phyloP scores from a whole-genome alignment of 1,140 invertebrate species.

The Lepidotrigona ventralis region DNA sequence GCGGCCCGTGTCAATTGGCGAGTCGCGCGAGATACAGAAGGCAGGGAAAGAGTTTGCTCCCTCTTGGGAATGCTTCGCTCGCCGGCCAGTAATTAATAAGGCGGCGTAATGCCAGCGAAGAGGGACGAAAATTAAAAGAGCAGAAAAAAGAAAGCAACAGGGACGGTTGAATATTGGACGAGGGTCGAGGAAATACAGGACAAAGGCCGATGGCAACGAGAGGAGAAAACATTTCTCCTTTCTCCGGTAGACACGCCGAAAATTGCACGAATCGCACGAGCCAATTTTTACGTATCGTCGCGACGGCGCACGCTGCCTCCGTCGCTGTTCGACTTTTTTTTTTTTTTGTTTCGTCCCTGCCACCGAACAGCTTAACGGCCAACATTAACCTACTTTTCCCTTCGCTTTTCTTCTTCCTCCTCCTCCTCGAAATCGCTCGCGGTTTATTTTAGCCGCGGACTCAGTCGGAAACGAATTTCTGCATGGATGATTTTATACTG shows the following conservation, averaged over 20 bases:
- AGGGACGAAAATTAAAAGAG: constrained; percentile 10
- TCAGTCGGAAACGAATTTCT: not conserved
- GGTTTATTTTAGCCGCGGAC: not conserved
- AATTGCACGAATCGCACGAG: not conserved
- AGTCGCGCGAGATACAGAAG: not conserved
- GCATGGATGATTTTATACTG: not conserved
- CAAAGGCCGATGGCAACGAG: not conserved
- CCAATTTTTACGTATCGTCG: not conserved
- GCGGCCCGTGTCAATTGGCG: constrained; percentile 2
- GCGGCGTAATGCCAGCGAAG: no score
- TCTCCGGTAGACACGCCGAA: no score
- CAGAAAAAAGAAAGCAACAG: no score
- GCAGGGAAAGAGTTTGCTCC: not conserved
- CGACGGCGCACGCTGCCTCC: not conserved
- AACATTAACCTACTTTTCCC: not conserved
- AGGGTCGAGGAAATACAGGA: not conserved
- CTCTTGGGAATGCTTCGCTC: not conserved
- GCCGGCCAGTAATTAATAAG: constrained; percentile 24
- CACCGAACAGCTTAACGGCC: not conserved
- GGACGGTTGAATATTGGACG: not conserved
- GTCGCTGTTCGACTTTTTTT: not conserved
- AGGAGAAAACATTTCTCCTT: not conserved
- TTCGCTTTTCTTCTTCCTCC: not conserved
- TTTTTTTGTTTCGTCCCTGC: not conserved
- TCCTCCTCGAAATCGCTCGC: not conserved